A percentile compares a stretch with the other conserved stretches of the same genome.
Conservation (phyloP, 2,888 invertebrate genomes). For the Nysson spinosus region DNA sequence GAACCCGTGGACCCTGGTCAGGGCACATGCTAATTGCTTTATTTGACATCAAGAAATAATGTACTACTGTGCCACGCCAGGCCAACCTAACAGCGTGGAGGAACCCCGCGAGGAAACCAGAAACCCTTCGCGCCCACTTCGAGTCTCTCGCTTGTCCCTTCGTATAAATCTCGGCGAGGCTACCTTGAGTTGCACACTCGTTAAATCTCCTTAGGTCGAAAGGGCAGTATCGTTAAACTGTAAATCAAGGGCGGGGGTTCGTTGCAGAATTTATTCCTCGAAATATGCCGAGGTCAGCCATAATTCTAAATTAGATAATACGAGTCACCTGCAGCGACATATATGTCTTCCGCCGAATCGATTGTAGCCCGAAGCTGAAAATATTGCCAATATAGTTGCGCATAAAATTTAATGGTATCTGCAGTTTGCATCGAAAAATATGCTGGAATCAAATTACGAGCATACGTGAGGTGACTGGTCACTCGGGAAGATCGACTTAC, state of each 20-base stretch:
- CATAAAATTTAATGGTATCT: not conserved
- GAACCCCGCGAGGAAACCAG: constrained; percentile 61
- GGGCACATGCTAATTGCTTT: constrained; percentile 78
- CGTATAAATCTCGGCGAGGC: constrained; percentile 42
- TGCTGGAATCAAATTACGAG: constrained; percentile 25
- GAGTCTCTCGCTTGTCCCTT: constrained; percentile 26
- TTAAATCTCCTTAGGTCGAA: constrained; percentile 30
- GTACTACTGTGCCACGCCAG: constrained; percentile 60
- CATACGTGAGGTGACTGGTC: constrained; percentile 51
- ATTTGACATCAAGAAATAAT: constrained; percentile 78
- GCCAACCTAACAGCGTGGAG: constrained; percentile 44
- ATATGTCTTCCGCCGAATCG: too few species aligned
- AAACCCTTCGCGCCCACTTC: constrained; percentile 36
- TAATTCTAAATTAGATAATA: too few species aligned
- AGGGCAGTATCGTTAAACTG: constrained; percentile 7
- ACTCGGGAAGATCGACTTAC: constrained; percentile 34
- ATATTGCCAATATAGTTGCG: too few species aligned
- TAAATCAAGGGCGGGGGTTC: too few species aligned
- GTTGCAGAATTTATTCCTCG: too few species aligned
- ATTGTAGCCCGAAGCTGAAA: too few species aligned
- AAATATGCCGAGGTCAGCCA: too few species aligned
- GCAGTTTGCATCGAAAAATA: constrained; percentile 25
- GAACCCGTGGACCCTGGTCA: constrained; percentile 72
- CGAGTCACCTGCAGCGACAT: too few species aligned
- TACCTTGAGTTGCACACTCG: constrained; percentile 18